Percentiles rank a stretch among this genome's conserved stretches.
Conservation (phyloP, 92 coral and sea anemone genomes). For the Epizoanthus stellaris region DNA sequence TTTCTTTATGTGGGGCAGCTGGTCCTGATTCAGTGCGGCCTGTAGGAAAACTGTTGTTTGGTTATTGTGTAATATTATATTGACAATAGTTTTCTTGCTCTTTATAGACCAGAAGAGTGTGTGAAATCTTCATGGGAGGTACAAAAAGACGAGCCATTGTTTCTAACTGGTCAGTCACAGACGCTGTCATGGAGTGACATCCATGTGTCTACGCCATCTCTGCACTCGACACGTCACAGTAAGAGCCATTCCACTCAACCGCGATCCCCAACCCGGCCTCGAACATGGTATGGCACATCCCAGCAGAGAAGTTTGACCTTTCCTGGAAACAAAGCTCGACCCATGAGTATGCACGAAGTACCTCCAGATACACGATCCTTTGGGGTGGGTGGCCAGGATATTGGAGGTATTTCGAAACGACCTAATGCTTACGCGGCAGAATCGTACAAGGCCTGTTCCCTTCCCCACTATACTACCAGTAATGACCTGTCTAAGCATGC, state of each 20-base stretch:
- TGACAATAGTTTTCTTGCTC: neutral
- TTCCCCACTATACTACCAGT: neutral
- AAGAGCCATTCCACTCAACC: neutral
- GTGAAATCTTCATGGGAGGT: conserved; percentile 17
- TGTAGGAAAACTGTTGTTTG: no score
- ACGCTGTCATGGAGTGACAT: neutral
- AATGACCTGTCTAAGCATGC: conserved; percentile 1
- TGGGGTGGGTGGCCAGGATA: neutral
- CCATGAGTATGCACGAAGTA: conserved; percentile 76
- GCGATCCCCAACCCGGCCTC: conserved; percentile 46
- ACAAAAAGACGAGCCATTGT: conserved; percentile 10
- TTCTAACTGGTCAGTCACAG: conserved; percentile 12
- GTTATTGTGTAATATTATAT: no score
- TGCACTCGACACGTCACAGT: neutral
- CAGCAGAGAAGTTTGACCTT: conserved; percentile 28
- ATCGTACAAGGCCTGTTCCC: conserved; percentile 21
- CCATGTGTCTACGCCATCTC: neutral
- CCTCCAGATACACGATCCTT: conserved; percentile 31
- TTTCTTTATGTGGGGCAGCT: no score
- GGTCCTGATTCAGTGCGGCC: no score
- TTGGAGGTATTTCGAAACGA: neutral
- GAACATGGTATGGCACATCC: conserved; percentile 69
- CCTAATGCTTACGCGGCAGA: conserved; percentile 33
- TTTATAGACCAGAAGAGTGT: conserved; percentile 1
- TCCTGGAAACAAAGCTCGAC: conserved; percentile 48